phyloP scores from a whole-genome alignment of 2,113 vertebrate genomes.

The Octodon degus region DNA sequence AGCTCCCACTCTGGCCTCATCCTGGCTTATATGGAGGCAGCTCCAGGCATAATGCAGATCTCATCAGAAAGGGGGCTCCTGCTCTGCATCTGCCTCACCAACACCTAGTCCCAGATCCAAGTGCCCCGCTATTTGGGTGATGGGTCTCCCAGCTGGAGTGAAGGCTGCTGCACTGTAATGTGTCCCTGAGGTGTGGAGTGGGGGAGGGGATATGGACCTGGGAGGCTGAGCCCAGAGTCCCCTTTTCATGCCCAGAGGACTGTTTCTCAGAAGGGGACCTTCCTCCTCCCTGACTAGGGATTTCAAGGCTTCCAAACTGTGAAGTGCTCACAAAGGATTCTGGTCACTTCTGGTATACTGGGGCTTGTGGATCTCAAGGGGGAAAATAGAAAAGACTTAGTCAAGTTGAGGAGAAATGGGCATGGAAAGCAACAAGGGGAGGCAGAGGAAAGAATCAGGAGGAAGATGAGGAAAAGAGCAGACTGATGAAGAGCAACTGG shows the following conservation, averaged over 20 bases:
- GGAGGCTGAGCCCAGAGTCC: neutral
- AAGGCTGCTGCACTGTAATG: conserved; percentile 84
- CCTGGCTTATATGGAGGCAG: neutral
- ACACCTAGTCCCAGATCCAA: conserved; percentile 76
- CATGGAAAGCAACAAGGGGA: neutral
- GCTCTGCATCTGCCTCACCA: conserved; percentile 76
- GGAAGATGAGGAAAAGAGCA: neutral
- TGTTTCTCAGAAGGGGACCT: conserved; percentile 74
- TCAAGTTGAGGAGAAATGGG: neutral
- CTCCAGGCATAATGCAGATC: neutral
- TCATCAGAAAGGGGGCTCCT: conserved; percentile 84
- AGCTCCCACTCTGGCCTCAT: neutral
- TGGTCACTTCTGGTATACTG: conserved; percentile 82
- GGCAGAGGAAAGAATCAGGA: neutral
- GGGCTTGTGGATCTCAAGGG: conserved; percentile 91
- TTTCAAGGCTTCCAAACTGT: conserved; percentile 90
- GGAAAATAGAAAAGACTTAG: conserved; percentile 50
- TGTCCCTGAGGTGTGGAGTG: conserved; percentile 78
- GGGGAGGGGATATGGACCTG: conserved; percentile 52
- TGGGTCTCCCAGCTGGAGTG: conserved; percentile 90
- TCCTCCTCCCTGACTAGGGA: conserved; percentile 83
- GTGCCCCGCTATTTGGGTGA: conserved; percentile 85
- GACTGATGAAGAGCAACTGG: neutral
- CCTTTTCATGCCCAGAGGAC: neutral
- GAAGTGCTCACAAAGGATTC: conserved; percentile 88